A percentile compares a stretch with the other conserved stretches of the same genome.
Conservation (phyloP, 2,797 vertebrate species). For the Ptychobarbus kaznakovi region DNA sequence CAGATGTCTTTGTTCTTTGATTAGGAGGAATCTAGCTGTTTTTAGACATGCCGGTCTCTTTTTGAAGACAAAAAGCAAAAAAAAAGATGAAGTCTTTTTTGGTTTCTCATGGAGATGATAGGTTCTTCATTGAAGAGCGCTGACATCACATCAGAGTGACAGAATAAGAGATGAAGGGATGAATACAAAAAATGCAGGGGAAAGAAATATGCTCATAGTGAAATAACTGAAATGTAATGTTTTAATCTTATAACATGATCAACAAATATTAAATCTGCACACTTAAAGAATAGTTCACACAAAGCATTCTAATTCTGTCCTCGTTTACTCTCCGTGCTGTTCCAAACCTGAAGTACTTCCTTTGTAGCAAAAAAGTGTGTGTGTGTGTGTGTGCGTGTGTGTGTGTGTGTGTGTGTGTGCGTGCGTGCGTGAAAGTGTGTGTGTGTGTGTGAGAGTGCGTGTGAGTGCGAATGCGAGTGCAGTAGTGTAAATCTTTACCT, state of each 20-base stretch:
- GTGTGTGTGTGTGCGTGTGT: too few species aligned
- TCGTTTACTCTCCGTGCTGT: not conserved
- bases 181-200: not conserved
- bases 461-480: too few species aligned
- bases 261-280: not conserved
- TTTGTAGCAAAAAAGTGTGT: not conserved
- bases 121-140: constrained; percentile 74
- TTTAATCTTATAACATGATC: not conserved
- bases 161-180: constrained; percentile 66
- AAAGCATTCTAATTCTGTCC: not conserved
- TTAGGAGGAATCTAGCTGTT: constrained; percentile 69
- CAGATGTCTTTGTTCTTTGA: constrained; percentile 69
- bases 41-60: constrained; percentile 68
- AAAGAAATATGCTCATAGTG: not conserved
- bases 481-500: too few species aligned
- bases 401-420: not conserved
- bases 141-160: constrained; percentile 74
- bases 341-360: not conserved
- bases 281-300: not conserved
- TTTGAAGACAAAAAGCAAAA: constrained; percentile 69
- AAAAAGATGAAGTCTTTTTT: constrained; percentile 57
- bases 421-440: too few species aligned
- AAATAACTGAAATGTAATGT: not conserved
- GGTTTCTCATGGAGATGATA: constrained; percentile 67
- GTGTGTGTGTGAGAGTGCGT: too few species aligned